Conservation (phyloP, 2,113 vertebrate species). For the Phalacrocorax carbo region DNA sequence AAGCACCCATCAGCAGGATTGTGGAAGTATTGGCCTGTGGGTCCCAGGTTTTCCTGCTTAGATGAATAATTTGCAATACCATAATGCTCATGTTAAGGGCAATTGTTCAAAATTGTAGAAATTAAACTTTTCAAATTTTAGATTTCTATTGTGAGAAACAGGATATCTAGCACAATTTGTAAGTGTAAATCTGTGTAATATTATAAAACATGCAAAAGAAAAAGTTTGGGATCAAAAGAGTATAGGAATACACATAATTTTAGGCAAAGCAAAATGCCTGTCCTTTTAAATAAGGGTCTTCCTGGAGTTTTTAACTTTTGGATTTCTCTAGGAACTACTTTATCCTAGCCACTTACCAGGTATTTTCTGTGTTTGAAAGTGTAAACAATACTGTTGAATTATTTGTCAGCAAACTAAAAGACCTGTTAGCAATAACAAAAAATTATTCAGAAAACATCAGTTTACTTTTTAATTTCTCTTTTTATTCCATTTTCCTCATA, state of each 20-base stretch:
- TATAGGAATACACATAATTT: neutral
- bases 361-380: neutral
- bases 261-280: neutral
- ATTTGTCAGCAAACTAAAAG: neutral
- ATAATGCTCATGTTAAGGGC: neutral
- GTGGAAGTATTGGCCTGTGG: neutral
- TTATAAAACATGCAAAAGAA: slow-evolving; percentile 22
- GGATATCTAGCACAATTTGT: neutral
- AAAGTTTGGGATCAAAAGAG: neutral
- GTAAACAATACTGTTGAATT: neutral
- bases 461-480: neutral
- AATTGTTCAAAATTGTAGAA: slow-evolving; percentile 29
- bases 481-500: neutral
- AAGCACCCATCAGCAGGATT: slow-evolving; percentile 1
- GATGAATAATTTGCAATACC: slow-evolving; percentile 7
- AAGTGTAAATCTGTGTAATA: neutral
- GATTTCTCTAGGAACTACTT: neutral
- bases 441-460: neutral
- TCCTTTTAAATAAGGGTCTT: neutral
- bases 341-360: neutral
- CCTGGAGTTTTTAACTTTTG: neutral
- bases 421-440: neutral
- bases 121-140: neutral
- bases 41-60: slow-evolving; percentile 51
- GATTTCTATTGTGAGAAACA: neutral